A percentile compares a stretch with the other conserved stretches of the same genome.
Conservation (phyloP, 2,113 vertebrate species). For the Dasypus novemcinctus region DNA sequence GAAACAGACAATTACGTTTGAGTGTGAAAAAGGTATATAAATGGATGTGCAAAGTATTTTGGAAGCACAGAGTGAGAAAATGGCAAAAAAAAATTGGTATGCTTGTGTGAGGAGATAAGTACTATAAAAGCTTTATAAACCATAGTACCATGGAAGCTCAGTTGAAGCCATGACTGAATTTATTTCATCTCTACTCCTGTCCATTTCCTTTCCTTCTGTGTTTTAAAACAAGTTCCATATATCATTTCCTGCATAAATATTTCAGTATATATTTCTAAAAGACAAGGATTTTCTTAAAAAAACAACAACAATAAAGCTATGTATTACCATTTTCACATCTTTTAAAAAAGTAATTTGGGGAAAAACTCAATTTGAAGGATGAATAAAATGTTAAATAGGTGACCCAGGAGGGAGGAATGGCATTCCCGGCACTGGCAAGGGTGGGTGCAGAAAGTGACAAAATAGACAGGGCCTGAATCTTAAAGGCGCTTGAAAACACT, state of each 20-base stretch:
- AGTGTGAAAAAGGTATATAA: slow-evolving; percentile 5
- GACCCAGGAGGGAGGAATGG: background rate
- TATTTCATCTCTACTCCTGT: slow-evolving; percentile 9
- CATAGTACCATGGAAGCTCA: background rate
- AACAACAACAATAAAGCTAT: too few species aligned
- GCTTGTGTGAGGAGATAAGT: background rate
- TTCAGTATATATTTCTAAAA: too few species aligned
- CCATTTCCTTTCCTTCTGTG: background rate
- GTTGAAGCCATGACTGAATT: slow-evolving; percentile 2
- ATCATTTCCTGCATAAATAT: background rate
- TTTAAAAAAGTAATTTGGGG: slow-evolving; percentile 12
- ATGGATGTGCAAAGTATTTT: slow-evolving; percentile 1
- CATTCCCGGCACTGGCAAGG: background rate
- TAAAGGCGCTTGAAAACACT: background rate
- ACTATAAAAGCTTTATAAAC: background rate
- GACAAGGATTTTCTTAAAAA: background rate
- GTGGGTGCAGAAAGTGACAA: background rate
- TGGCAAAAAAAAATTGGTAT: background rate
- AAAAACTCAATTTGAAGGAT: background rate
- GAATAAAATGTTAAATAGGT: background rate
- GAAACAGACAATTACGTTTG: background rate
- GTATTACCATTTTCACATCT: background rate
- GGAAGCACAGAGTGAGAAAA: background rate
- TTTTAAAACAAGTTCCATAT: slow-evolving; percentile 36
- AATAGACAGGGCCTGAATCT: background rate